Conservation (phyloP, 2,888 invertebrate species). For the Athripsodes cinereus region DNA sequence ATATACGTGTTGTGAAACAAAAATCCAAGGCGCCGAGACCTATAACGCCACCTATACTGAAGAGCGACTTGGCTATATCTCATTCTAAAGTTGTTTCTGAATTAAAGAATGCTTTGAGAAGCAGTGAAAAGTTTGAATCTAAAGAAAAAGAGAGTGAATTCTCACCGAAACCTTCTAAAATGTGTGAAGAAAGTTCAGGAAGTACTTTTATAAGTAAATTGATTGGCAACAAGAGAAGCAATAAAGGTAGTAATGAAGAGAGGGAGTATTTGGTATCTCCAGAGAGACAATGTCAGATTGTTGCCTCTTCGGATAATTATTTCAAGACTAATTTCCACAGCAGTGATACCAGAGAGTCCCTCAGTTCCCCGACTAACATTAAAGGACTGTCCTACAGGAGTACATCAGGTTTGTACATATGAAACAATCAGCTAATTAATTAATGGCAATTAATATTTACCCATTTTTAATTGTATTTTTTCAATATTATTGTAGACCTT, state of each 20-base stretch:
- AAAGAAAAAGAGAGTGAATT: constrained; percentile 20
- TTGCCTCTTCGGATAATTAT: constrained; percentile 47
- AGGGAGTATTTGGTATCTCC: constrained; percentile 39
- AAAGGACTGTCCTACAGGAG: constrained; percentile 21
- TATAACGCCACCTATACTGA: constrained; percentile 30
- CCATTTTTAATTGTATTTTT: too few relatives aligned
- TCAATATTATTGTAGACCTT: too few relatives aligned
- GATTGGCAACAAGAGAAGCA: constrained; percentile 37
- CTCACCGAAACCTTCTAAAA: constrained; percentile 18
- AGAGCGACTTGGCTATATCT: constrained; percentile 39
- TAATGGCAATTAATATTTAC: too few relatives aligned
- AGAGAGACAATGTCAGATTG: constrained; percentile 38
- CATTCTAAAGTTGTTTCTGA: constrained; percentile 48
- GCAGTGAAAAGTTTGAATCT: constrained; percentile 34
- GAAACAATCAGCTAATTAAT: too few relatives aligned
- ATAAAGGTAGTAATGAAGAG: constrained; percentile 35
- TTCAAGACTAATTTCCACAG: constrained; percentile 41
- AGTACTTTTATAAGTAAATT: constrained; percentile 43
- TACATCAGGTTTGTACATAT: constrained; percentile 20
- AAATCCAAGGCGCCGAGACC: constrained; percentile 34
- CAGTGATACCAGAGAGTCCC: constrained; percentile 1
- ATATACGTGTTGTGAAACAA: constrained; percentile 12
- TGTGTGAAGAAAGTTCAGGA: constrained; percentile 6
- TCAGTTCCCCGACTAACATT: neutral
- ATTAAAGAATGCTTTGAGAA: constrained; percentile 45